Evolutionary conservation across 2,797 vertebrate genomes (phyloP).

Genomic region (Danio albolineatus): DNA sequence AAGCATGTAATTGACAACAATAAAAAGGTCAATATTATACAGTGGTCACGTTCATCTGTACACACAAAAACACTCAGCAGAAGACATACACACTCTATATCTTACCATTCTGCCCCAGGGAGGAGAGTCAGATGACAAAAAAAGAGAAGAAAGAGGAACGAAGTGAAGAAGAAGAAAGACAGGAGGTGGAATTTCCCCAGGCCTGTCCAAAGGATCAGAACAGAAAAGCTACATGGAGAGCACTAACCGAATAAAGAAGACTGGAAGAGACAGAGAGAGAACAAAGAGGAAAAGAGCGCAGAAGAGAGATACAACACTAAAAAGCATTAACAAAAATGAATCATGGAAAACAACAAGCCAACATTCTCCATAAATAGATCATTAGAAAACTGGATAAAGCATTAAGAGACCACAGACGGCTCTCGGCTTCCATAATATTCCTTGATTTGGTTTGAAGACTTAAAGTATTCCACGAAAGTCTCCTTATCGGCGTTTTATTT

Average conservation of each 20-base stretch:
- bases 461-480: slow-evolving; percentile 35
- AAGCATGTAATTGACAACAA: slow-evolving; percentile 55
- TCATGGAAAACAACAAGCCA: slow-evolving; percentile 58
- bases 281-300: slow-evolving; percentile 13
- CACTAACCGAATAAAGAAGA: slow-evolving; percentile 10
- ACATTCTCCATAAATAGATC: slow-evolving; percentile 66
- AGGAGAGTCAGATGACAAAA: slow-evolving; percentile 29
- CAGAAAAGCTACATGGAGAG: slow-evolving; percentile 38
- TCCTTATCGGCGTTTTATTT: not conserved
- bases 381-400: slow-evolving; percentile 63
- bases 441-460: slow-evolving; percentile 5
- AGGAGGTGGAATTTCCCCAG: slow-evolving; percentile 17
- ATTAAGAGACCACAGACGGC: slow-evolving; percentile 56
- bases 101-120: slow-evolving; percentile 44
- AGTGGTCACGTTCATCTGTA: slow-evolving; percentile 2
- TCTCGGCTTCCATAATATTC: slow-evolving; percentile 17
- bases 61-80: not conserved
- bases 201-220: slow-evolving; percentile 27
- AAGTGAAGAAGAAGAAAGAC: slow-evolving; percentile 27
- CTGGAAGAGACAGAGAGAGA: slow-evolving; percentile 37
- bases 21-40: slow-evolving; percentile 13
- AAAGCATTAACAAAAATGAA: slow-evolving; percentile 44
- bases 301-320: slow-evolving; percentile 23
- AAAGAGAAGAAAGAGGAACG: slow-evolving; percentile 7
- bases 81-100: slow-evolving; percentile 14